Conservation (phyloP, 2,888 invertebrate species). For the Unio pictorum region DNA sequence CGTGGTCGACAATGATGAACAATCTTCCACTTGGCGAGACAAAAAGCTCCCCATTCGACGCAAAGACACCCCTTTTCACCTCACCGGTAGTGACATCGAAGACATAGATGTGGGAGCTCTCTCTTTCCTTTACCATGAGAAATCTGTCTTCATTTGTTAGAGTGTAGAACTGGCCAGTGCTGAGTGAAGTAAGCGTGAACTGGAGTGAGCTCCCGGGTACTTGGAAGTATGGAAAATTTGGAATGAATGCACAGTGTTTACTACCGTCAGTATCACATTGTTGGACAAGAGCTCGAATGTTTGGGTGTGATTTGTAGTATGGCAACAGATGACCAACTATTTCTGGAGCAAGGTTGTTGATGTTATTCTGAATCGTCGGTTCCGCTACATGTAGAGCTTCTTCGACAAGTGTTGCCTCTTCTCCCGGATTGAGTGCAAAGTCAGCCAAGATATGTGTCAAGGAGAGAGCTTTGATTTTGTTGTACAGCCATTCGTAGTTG, state of each 20-base stretch:
- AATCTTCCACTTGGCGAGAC: slow-evolving; percentile 59
- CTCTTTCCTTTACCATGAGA: slow-evolving; percentile 56
- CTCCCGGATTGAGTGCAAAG: slow-evolving; percentile 62
- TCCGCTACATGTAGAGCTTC: slow-evolving; percentile 62
- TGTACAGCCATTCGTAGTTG: slow-evolving; percentile 70
- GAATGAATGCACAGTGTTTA: slow-evolving; percentile 63
- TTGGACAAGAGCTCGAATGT: slow-evolving; percentile 62
- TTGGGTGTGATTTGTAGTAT: slow-evolving; percentile 62
- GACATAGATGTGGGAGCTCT: slow-evolving; percentile 50
- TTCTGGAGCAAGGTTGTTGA: slow-evolving; percentile 66
- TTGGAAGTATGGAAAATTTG: slow-evolving; percentile 66
- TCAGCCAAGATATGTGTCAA: slow-evolving; percentile 66
- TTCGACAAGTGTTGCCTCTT: slow-evolving; percentile 63
- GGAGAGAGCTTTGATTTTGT: slow-evolving; percentile 67
- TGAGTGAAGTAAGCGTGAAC: slow-evolving; percentile 48
- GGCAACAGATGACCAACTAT: slow-evolving; percentile 66
- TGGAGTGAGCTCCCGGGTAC: slow-evolving; percentile 66
- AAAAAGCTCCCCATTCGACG: slow-evolving; percentile 65
- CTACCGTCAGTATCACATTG: slow-evolving; percentile 65
- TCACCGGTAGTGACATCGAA: slow-evolving; percentile 64
- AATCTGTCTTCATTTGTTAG: slow-evolving; percentile 50
- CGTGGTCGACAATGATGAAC: slow-evolving; percentile 64
- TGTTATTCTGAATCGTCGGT: slow-evolving; percentile 55
- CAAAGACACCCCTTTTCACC: slow-evolving; percentile 48
- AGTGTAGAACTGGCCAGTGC: slow-evolving; percentile 44